Evolutionary conservation across 1,140 invertebrate species (phyloP), one percentile per base, ranked within the genome.

Genomic region (Drosophila funebris): DNA sequence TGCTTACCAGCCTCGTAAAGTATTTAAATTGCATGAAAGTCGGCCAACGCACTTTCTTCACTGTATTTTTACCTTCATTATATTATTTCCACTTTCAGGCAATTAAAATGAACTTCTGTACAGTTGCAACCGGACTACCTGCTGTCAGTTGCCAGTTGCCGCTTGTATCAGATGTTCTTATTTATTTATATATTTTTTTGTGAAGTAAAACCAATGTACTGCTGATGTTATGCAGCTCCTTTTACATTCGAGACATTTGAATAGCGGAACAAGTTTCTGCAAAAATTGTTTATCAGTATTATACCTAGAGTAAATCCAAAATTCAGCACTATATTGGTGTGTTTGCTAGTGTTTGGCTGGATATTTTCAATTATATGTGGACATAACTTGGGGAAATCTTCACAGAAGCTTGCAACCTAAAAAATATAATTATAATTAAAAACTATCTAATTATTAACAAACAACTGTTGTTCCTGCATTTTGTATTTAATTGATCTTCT

Each of bases 81-180:
- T 13, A 13, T 36, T 3, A 13, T 36, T 13, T n/a, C 8, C n/a
- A 13, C n/a, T 36, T 3, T 13, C 33, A 4, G 33, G n/a, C 33
- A 83, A 83, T 83, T 84, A 72, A 79, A 83, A 84, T 83, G 79
- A 79, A 84, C 66, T 75, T 62, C 52, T 72, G 70, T 71, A 48
- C 61, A 83, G 63, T 75, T 58, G 56, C 24, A 5, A 27, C 24
- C 22, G n/a, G n/a, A n/a, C n/a, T 22, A 22, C 4, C 22, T 22
- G 22, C 22, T 22, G 22, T 2, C 22, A 22, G 22, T 22, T 22
- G 22, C 22, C 22, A 22, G 22, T 22, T 22, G 22, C 22, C 24
- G 0, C 24, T 27, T 27, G 24, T 27, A 1, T 27, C 24, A 5
- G 24, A n/a, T n/a, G n/a, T n/a, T n/a, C n/a, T n/a, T n/a, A n/a